Base-by-base conservation (phyloP, 2,797 vertebrate genomes). In the Simalia tracyae region DNA sequence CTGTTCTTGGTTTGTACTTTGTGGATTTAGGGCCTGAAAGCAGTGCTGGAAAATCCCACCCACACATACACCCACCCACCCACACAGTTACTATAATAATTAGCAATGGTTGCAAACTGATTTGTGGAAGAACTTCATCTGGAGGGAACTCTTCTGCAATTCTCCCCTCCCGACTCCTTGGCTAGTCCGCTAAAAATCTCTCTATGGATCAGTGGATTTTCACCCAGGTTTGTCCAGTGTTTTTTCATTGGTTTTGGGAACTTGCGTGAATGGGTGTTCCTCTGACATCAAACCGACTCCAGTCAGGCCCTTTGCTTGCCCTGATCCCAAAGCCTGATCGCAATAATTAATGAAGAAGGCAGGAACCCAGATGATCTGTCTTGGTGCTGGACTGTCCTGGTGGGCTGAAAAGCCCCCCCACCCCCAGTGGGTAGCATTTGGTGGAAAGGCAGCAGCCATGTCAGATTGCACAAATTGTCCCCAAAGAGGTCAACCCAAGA, bases 401-500 rank as follows among this genome's bases (percentile, higher is more conserved):
- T 85, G 59, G 89, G 54, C 93, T 86, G 90, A 0, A 0, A 93
- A 91, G 91, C 92, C 90, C 92, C 93, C 91, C 88, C 94, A 36
- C 88, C 88, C 89, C 56, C 90, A 93, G 91, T 93, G 90, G 36
- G 12, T 61, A 61, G 91, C 68, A 93, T 6, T 0, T 64, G 91
- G 94, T 92, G 95, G 94, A 89, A 93, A 96, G 96, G 96, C 96
- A 95, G 95, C 17, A 1, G 93, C 0, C 0, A 92, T 93, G 93
- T 96, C 95, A 84, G 50, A 89, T 93, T 93, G 87, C 93, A 96
- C 96, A 94, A 96, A 95, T 97, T 94, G 95, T 89, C 64, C 64
- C 64, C 90, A 94, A 94, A 57, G 57, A 95, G 95, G 88, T 76
- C 94, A 90, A 89, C 84, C 85, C 91, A 24, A 54, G 56, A 10